A percentile compares a stretch with the other conserved stretches of the same genome.
Evolutionary conservation across 2,888 invertebrate species (phyloP).

Genomic region (Gymnoscelis rufifasciata): DNA sequence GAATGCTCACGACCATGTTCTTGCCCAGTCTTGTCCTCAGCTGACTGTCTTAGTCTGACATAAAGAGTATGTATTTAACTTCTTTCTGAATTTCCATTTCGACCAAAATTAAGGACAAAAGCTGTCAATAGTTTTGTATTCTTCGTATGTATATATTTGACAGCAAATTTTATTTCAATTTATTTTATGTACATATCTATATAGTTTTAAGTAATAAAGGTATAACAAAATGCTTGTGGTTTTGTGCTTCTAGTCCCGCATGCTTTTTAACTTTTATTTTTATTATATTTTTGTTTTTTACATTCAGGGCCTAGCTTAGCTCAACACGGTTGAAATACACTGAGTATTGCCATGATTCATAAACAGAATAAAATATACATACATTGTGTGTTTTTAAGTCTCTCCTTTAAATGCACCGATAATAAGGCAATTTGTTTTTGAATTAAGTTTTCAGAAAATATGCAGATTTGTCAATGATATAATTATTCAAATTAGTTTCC

Average conservation of each 20-base stretch:
- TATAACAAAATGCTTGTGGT: slow-evolving; percentile 72
- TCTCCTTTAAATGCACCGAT: no score
- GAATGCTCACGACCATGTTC: neutral
- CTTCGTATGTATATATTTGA: slow-evolving; percentile 30
- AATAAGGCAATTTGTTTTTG: no score
- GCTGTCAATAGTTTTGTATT: slow-evolving; percentile 39
- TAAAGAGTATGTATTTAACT: slow-evolving; percentile 31
- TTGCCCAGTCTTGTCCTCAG: neutral
- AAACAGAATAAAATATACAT: no score
- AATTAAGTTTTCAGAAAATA: no score
- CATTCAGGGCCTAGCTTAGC: slow-evolving; percentile 49
- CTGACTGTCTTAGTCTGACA: neutral
- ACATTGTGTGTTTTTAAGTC: no score
- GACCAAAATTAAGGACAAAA: slow-evolving; percentile 28
- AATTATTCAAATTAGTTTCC: no score
- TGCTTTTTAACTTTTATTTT: slow-evolving; percentile 58
- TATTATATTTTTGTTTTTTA: slow-evolving; percentile 36
- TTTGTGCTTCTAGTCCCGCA: slow-evolving; percentile 75
- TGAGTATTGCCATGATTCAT: slow-evolving; percentile 11
- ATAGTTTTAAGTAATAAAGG: slow-evolving; percentile 61
- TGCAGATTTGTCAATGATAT: no score
- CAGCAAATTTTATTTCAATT: slow-evolving; percentile 32
- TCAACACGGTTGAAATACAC: slow-evolving; percentile 19
- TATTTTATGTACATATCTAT: slow-evolving; percentile 44
- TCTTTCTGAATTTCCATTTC: slow-evolving; percentile 29